phyloP scores from a whole-genome alignment of 2,113 vertebrate genomes.

The Oriolus oriolus region DNA sequence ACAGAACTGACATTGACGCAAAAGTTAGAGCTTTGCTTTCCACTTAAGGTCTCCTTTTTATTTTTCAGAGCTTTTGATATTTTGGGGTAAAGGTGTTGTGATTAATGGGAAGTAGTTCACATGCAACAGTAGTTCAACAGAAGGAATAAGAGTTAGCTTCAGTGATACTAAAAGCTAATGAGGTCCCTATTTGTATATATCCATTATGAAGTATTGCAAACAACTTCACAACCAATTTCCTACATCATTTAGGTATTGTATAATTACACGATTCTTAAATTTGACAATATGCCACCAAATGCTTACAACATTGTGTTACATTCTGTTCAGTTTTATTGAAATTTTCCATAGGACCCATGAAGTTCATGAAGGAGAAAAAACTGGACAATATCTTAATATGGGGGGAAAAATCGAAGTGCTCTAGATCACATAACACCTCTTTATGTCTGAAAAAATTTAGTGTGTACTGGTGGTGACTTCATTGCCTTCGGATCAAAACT shows the following conservation, averaged over 20 bases:
- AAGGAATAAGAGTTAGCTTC: neutral
- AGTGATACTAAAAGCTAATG: neutral
- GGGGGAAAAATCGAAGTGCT: rapidly evolving
- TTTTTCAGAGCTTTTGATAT: neutral
- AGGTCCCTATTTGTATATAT: neutral
- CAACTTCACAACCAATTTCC: neutral
- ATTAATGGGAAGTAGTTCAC: neutral
- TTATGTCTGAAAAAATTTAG: neutral
- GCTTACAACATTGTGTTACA: neutral
- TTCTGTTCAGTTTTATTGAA: neutral
- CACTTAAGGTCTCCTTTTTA: neutral
- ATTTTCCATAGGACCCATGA: neutral
- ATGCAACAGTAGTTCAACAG: neutral
- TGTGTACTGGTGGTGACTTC: neutral
- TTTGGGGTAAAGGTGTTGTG: neutral
- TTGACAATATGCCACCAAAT: neutral
- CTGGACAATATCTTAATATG: neutral
- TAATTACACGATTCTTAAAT: neutral
- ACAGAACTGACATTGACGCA: neutral
- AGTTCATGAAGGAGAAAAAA: neutral
- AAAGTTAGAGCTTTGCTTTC: neutral
- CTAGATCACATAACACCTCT: neutral
- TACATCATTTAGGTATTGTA: neutral
- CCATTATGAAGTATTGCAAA: neutral
- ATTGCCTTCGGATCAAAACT: neutral